phyloP scores from a whole-genome alignment of 2,113 vertebrate species.

The Toxotes chatareus region DNA sequence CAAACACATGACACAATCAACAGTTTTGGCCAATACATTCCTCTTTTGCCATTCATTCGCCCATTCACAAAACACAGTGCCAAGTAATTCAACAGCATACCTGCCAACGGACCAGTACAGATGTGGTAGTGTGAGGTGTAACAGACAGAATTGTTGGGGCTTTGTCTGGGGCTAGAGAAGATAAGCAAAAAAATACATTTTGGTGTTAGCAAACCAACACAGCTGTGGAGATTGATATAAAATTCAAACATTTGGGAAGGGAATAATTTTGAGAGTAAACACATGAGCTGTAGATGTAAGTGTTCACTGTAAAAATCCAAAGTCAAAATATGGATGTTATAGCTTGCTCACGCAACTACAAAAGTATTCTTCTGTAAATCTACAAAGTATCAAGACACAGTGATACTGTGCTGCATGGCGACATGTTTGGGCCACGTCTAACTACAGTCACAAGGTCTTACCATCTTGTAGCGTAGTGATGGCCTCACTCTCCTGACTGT shows the following conservation, averaged over 20 bases:
- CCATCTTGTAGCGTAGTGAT: constrained; percentile 97
- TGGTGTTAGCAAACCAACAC: constrained; percentile 31
- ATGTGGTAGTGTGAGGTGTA: constrained; percentile 96
- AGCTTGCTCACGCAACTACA: constrained; percentile 5
- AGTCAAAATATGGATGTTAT: constrained; percentile 32
- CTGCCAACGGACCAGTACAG: constrained; percentile 97
- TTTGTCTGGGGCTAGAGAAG: constrained; percentile 90
- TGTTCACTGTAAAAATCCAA: constrained; percentile 37
- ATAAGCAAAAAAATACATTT: constrained; percentile 25
- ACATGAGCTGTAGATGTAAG: constrained; percentile 36
- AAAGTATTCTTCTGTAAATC: background rate
- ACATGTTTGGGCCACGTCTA: background rate
- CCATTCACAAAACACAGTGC: constrained; percentile 8
- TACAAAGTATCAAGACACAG: constrained; percentile 8
- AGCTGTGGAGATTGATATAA: constrained; percentile 42
- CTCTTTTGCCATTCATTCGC: background rate
- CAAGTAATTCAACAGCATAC: constrained; percentile 75
- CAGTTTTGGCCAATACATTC: background rate
- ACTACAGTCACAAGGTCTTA: constrained; percentile 72
- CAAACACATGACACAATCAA: background rate
- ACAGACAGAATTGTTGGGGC: constrained; percentile 93
- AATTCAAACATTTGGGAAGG: constrained; percentile 56
- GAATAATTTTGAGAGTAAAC: constrained; percentile 43
- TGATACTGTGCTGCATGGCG: background rate
- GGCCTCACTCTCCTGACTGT: constrained; percentile 94